Conservation (phyloP, 2,888 invertebrate genomes). For the Anarsia innoxiella region DNA sequence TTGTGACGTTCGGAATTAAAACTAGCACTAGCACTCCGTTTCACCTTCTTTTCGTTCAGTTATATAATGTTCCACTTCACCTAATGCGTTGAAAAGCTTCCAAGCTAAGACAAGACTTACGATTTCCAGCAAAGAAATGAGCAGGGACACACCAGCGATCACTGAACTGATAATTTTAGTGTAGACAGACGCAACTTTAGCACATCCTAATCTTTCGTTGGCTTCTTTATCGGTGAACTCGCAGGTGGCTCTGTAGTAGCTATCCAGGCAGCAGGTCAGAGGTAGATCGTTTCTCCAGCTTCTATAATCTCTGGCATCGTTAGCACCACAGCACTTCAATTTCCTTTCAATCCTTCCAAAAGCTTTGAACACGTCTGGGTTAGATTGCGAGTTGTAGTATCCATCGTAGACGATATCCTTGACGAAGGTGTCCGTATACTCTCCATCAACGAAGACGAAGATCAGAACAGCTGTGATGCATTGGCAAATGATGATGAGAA, state of each 20-base stretch:
- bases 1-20: constrained; percentile 23
- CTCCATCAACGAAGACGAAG: constrained; percentile 66
- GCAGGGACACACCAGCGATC: constrained; percentile 55
- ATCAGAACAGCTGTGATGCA: constrained; percentile 55
- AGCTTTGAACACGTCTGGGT: constrained; percentile 57
- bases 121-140: constrained; percentile 56
- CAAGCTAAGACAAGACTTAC: constrained; percentile 55
- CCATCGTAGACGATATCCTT: constrained; percentile 69
- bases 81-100: constrained; percentile 54
- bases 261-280: constrained; percentile 59
- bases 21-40: constrained; percentile 57
- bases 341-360: constrained; percentile 64
- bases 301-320: constrained; percentile 64
- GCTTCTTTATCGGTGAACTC: constrained; percentile 70
- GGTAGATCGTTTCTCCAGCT: constrained; percentile 66
- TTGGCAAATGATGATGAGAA: constrained; percentile 53
- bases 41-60: constrained; percentile 65
- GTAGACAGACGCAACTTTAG: constrained; percentile 67
- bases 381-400: constrained; percentile 63
- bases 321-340: constrained; percentile 62
- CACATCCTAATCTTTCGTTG: constrained; percentile 64
- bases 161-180: constrained; percentile 67
- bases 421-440: constrained; percentile 61
- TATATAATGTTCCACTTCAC: constrained; percentile 68
- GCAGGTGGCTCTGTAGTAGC: constrained; percentile 59